Conservation (phyloP, 2,888 invertebrate genomes). For the Stenodera caucasica region DNA sequence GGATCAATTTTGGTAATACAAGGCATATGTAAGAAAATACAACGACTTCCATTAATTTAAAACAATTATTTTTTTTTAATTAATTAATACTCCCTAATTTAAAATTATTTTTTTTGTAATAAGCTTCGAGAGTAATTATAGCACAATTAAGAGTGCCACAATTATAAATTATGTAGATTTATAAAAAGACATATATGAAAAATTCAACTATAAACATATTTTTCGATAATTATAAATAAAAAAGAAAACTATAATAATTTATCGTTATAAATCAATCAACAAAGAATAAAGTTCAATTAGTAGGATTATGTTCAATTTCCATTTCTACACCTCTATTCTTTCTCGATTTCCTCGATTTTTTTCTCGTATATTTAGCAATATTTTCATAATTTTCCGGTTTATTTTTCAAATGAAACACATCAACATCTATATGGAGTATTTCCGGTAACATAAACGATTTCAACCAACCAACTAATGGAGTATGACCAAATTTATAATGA, state of each 20-base stretch:
- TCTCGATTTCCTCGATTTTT: neutral
- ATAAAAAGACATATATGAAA: neutral
- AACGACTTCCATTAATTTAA: neutral
- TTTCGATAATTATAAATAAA: neutral
- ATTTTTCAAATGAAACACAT: constrained; percentile 52
- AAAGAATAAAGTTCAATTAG: neutral
- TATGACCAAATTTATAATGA: constrained; percentile 72
- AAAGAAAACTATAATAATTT: neutral
- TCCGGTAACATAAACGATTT: constrained; percentile 87
- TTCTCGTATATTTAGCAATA: constrained; percentile 58
- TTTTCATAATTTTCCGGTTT: constrained; percentile 59
- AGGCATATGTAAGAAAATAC: constrained; percentile 83
- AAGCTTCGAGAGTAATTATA: neutral
- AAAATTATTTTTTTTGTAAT: constrained; percentile 13
- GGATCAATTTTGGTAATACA: constrained; percentile 96
- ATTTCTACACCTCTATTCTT: constrained; percentile 9
- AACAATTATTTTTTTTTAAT: neutral
- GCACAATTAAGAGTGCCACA: neutral
- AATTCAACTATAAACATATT: constrained; percentile 1
- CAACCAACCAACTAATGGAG: constrained; percentile 91
- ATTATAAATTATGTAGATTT: neutral
- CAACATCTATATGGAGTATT: constrained; percentile 61
- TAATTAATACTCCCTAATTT: constrained; percentile 25
- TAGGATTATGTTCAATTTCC: constrained; percentile 1
- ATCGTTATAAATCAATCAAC: neutral